Base-by-base conservation (phyloP, 2,797 vertebrate genomes). In the Gymnoscopelus braueri region DNA sequence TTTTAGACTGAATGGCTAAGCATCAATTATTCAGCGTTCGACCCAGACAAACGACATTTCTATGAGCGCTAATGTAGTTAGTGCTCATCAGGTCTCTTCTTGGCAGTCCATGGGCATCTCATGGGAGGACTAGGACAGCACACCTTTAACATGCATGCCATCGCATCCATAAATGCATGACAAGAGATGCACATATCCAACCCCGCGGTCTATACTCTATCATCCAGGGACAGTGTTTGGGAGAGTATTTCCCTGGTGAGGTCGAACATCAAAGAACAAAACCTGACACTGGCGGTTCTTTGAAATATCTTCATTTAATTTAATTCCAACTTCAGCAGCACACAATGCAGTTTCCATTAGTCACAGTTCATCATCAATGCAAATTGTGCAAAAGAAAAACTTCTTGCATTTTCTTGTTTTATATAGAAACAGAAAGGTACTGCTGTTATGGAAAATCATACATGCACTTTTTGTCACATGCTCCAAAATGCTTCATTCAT, bases 11-110 rank as follows among this genome's bases (percentile, higher is more conserved):
- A 88, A 74, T 65, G 62, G 75, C 77, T 81, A 12, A 65, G 53
- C 81, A 84, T 91, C 76, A 85, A 90, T 87, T 83, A 89, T 90
- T 87, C 72, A 91, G 63, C 51, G 39, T 35, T 59, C 56, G 56
- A 62, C 55, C 71, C 65, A 77, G 80, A 84, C 74, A 67, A 75
- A 76, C 19, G 35, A 54, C 26, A 32, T 23, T 35, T 78, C 61
- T 47, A 44, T 59, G 69, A 47, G n/a, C 61, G 67, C 63, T 57
- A 47, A 44, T 5, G 4, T 35, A 59, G 59, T 54, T 14, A 3
- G 54, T 54, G 35, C 10, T 24, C 7, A 7, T 60, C 44, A 23
- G 61, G 59, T 49, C 66, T 65, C 65, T 56, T 71, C 50, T 58
- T 67, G 65, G 71, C 5, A 1, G 67, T 53, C 9, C 12, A 71